These are phyloP conservation scores for Himantopus leucocephalus DNA, from an alignment of 2,113 vertebrate genomes.

Conservation along the genomic window DNA sequence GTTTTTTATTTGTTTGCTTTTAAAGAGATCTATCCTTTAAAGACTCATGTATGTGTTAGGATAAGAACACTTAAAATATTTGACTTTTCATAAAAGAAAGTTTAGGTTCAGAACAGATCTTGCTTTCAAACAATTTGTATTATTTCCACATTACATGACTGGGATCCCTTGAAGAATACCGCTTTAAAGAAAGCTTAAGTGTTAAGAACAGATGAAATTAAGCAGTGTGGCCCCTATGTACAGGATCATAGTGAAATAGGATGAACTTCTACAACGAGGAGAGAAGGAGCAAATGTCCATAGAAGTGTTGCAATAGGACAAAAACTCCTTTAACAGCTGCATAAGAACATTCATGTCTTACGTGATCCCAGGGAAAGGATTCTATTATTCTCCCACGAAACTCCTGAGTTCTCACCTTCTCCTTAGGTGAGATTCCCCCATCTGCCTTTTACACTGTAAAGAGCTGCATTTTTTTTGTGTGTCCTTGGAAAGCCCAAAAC, in stretches of 20 bases:
- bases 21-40: background rate
- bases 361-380: background rate
- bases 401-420: background rate
- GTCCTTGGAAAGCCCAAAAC: background rate
- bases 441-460: background rate
- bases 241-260: background rate
- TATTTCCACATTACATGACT: background rate
- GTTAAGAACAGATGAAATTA: background rate
- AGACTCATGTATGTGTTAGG: background rate
- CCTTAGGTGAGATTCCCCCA: background rate
- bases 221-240: too few species aligned
- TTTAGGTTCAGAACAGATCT: background rate
- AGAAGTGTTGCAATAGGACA: background rate
- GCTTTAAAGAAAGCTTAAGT: background rate
- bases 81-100: background rate
- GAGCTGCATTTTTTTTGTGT: background rate
- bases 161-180: background rate
- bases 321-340: background rate
- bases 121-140: background rate
- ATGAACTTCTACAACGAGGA: background rate
- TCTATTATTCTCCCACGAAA: background rate
- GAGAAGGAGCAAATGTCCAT: background rate
- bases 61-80: background rate
- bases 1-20: background rate
- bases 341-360: background rate